These are phyloP conservation scores for Nothocercus julius DNA, from an alignment of 2,113 vertebrate genomes.

Conservation along the genomic window DNA sequence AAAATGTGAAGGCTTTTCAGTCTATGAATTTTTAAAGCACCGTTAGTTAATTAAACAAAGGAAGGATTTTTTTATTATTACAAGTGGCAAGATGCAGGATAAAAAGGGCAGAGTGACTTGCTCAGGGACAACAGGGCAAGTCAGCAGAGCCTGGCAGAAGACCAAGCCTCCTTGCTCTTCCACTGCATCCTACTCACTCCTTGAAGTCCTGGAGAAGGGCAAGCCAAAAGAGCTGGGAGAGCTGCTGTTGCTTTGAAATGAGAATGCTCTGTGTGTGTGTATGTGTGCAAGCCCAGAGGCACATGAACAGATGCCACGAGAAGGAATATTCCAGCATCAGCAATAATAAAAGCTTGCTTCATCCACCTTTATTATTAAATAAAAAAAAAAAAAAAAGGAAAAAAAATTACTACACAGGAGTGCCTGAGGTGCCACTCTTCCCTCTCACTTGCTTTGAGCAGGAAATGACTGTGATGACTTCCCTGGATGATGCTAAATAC, in stretches of 20 bases:
- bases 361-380: neutral
- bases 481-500: neutral
- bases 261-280: neutral
- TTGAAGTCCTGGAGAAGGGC: conserved; percentile 56
- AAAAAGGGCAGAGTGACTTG: conserved; percentile 51
- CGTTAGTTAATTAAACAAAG: conserved; percentile 31
- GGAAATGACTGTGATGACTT: neutral
- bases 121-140: conserved; percentile 23
- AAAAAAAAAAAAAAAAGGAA: neutral
- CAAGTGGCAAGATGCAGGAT: conserved; percentile 41
- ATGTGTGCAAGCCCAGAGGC: conserved; percentile 49
- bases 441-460: neutral
- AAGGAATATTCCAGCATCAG: conserved; percentile 58
- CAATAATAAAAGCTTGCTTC: conserved; percentile 36
- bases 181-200: conserved; percentile 60
- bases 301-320: conserved; percentile 54
- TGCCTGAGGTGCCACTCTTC: neutral
- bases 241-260: conserved; percentile 54
- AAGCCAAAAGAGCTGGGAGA: conserved; percentile 59
- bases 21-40: conserved; percentile 35
- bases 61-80: neutral
- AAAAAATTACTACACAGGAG: neutral
- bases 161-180: conserved; percentile 53
- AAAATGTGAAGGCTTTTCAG: conserved; percentile 15
- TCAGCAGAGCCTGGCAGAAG: conserved; percentile 50